Evolutionary conservation across 2,797 vertebrate genomes (phyloP).

Genomic region (Darevskia nairensis): DNA sequence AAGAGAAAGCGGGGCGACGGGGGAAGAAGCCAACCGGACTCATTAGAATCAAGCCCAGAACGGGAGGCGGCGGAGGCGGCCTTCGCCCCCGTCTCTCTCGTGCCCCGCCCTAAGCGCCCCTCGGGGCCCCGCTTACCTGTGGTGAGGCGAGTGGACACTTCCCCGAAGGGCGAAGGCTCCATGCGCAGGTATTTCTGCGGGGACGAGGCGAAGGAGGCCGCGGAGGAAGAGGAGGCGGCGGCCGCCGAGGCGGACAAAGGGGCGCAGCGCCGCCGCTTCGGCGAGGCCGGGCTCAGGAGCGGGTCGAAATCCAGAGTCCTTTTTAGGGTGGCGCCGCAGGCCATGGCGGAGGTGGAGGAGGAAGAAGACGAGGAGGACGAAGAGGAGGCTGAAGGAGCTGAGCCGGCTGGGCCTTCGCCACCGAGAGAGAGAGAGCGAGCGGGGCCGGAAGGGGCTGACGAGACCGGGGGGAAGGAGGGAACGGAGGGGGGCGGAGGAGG

Average conservation of each 20-base stretch:
- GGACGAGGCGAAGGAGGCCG: slow-evolving; percentile 80
- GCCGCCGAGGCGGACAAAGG: slow-evolving; percentile 87
- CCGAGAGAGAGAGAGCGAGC: background rate
- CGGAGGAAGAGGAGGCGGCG: slow-evolving; percentile 69
- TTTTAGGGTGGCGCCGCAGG: slow-evolving; percentile 94
- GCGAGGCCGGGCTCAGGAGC: slow-evolving; percentile 88
- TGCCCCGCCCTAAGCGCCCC: background rate
- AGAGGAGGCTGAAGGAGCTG: slow-evolving; percentile 78
- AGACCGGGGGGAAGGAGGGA: background rate
- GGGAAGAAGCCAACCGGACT: too few relatives aligned
- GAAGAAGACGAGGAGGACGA: slow-evolving; percentile 8
- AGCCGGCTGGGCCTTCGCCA: slow-evolving; percentile 78
- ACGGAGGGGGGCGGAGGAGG: background rate
- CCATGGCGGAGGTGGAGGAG: slow-evolving; percentile 79
- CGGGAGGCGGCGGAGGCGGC: background rate
- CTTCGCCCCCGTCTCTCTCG: background rate
- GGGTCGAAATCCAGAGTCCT: slow-evolving; percentile 95
- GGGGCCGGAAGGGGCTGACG: background rate
- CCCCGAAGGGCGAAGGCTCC: slow-evolving; percentile 93
- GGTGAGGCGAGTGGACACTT: slow-evolving; percentile 90
- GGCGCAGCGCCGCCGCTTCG: slow-evolving; percentile 90
- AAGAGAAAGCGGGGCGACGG: background rate
- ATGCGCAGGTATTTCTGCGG: slow-evolving; percentile 94
- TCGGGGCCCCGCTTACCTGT: slow-evolving; percentile 80
- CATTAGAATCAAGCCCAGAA: too few relatives aligned